Percentiles rank a stretch among this genome's conserved stretches.
These are phyloP conservation scores for Ophioderma brevispina DNA, from an alignment of 35 echinoderm and acorn worm genomes.

Conservation along the genomic window DNA sequence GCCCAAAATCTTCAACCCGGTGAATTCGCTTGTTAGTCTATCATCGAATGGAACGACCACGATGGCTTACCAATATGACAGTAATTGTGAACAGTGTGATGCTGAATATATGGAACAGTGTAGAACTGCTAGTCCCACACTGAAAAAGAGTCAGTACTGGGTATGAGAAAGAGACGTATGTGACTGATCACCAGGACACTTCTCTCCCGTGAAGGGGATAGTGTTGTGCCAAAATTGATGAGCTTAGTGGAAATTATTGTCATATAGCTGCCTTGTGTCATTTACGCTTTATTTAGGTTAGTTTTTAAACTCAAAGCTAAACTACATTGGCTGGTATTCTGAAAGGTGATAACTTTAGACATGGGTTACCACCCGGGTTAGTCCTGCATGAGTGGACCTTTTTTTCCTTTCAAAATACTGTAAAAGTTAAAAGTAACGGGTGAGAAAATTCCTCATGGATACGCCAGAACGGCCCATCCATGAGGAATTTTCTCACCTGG, in stretches of 20 bases:
- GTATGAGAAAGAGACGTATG: slow-evolving; percentile 33
- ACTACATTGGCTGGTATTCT: too few species aligned
- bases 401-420: too few species aligned
- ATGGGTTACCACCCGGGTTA: too few species aligned
- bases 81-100: slow-evolving; percentile 68
- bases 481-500: too few species aligned
- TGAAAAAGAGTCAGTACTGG: slow-evolving; percentile 98
- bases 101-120: slow-evolving; percentile 67
- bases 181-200: background rate
- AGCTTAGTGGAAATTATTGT: background rate
- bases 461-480: too few species aligned
- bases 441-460: too few species aligned
- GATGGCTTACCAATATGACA: slow-evolving; percentile 17
- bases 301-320: too few species aligned
- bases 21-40: slow-evolving; percentile 54
- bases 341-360: too few species aligned
- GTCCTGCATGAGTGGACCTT: too few species aligned
- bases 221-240: slow-evolving; percentile 5
- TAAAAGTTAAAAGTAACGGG: too few species aligned
- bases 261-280: background rate
- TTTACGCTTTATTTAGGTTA: background rate
- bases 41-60: slow-evolving; percentile 74
- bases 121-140: slow-evolving; percentile 63
- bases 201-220: background rate
- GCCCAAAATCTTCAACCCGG: slow-evolving; percentile 36